Evolutionary conservation across 2,113 vertebrate genomes (phyloP).

Genomic region (Ptilorrhoa leucosticta): DNA sequence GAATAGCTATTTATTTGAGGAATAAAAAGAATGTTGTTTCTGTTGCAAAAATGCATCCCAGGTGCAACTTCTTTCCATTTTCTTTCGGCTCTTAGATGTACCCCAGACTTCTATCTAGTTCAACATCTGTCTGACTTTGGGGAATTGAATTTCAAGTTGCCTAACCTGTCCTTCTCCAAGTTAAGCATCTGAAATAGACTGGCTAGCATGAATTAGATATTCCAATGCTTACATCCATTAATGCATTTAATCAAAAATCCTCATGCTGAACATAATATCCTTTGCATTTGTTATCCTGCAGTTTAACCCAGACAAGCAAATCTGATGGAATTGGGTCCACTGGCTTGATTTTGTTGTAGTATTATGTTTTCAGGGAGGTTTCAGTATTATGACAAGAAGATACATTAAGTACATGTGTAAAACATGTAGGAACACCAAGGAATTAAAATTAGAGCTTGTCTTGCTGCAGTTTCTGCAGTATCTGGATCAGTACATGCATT

Average conservation of each 20-base stretch:
- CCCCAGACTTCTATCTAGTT: not conserved
- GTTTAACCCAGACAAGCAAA: not conserved
- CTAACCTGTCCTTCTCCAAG: not conserved
- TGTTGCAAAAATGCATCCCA: not conserved
- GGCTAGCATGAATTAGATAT: not conserved
- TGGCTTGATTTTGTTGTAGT: not conserved
- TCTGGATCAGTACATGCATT: not conserved
- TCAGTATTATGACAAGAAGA: not conserved
- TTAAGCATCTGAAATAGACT: not conserved
- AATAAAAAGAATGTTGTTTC: not conserved
- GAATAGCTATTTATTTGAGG: not conserved
- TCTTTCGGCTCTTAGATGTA: not conserved
- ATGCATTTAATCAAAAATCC: not conserved
- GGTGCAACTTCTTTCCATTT: not conserved
- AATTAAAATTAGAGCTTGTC: not conserved
- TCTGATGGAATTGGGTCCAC: not conserved
- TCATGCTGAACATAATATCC: not conserved
- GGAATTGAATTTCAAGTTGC: not conserved
- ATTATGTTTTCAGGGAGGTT: not conserved
- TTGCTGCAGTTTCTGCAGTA: not conserved
- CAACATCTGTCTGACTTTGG: not conserved
- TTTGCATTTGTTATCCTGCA: not conserved
- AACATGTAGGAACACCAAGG: not conserved
- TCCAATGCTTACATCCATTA: not conserved
- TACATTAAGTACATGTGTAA: not conserved